Base-by-base conservation (phyloP, 2,888 invertebrate genomes). In the Spilarctia lutea region DNA sequence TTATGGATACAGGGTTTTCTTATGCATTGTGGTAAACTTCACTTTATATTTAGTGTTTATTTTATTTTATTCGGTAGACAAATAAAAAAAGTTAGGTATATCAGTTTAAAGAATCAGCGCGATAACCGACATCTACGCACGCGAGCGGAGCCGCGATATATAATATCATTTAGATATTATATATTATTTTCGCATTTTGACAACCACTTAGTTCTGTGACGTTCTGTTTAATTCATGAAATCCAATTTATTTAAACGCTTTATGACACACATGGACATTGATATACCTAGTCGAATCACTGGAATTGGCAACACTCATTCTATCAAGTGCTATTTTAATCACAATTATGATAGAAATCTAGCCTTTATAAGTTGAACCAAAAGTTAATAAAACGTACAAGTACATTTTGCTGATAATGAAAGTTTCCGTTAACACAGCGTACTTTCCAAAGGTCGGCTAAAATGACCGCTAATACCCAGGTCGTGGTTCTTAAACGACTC, bases 331-430 rank as follows among this genome's bases (percentile, higher is more conserved):
- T 45, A 45, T 16, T n/a, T 73, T 48, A 68, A 42, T 39, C 68
- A 56, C 30, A 4, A 20, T 27, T 24, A 33, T 48, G 74, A 74
- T 74, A 69, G 42, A 27, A 69, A 73, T 74, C 74, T 66, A 70
- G 52, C 39, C 16, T 65, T 69, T 45, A 45, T 45, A 45, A 56
- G 30, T 24, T 30, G 35, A 72, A 24, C 52, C 48, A 33, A 45
- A 73, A 69, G 52, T 42, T 70, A 70, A 73, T 73, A 73, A 73
- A 73, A 65, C 33, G 65, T 66, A 56, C 52, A 70, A 70, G 63
- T 27, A 52, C 63, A 60, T 68, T 60, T 66, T 60, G 33, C 18
- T n/a, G 48, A n/a, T 27, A 66, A 35, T 45, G 33, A n/a, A 70
- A 70, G 24, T 69, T 65, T 69, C 65, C 69, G 35, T n/a, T 45